Percentiles rank a stretch among this genome's conserved stretches.
Conservation (phyloP, 2,113 vertebrate species). For the Nycticebus coucang region DNA sequence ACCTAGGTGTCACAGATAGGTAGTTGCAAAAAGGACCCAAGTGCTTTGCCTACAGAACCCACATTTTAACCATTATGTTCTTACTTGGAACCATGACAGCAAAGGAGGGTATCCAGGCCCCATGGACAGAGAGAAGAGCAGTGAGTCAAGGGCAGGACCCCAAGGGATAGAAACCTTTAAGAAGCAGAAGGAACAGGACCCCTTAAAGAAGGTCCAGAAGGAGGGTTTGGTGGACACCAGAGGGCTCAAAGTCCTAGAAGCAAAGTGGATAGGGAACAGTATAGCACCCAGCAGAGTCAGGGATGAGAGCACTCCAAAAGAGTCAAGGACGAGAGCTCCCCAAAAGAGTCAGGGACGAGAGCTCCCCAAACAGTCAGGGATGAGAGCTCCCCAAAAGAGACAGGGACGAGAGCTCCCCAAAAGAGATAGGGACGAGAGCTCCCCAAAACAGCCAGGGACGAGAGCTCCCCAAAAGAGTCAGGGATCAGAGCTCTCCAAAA, state of each 20-base stretch:
- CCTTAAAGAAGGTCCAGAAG: neutral
- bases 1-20: neutral
- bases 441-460: too few relatives aligned
- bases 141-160: neutral
- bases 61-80: neutral
- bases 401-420: too few relatives aligned
- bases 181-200: neutral
- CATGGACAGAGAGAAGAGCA: neutral
- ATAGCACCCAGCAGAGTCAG: neutral
- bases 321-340: neutral
- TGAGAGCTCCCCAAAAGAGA: too few relatives aligned
- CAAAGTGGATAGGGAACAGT: neutral
- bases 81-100: neutral
- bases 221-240: neutral
- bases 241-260: neutral
- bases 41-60: neutral
- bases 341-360: neutral
- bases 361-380: too few relatives aligned
- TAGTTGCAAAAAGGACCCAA: neutral
- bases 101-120: conserved; percentile 1
- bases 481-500: too few relatives aligned
- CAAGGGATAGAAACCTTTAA: neutral
- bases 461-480: too few relatives aligned
- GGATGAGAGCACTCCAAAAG: neutral
- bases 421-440: too few relatives aligned